Base-by-base conservation (phyloP, 1,140 invertebrate species). In the Chrysomallon squamiferum region DNA sequence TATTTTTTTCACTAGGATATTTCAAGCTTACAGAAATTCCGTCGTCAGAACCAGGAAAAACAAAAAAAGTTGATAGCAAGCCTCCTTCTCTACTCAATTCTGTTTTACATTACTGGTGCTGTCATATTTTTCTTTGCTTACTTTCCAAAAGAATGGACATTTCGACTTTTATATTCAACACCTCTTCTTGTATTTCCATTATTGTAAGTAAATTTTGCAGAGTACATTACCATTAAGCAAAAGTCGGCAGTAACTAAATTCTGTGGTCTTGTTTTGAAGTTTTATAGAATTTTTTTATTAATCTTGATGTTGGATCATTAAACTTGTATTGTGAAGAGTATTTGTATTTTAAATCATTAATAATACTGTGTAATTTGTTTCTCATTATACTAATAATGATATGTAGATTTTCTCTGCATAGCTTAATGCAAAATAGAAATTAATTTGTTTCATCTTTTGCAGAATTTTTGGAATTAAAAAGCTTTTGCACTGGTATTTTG, bases 401-500 rank as follows among this genome's bases (percentile, higher is more conserved):
- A n/a, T n/a, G n/a, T n/a, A n/a, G n/a, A n/a, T n/a, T n/a, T n/a
- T n/a, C n/a, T n/a, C n/a, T n/a, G n/a, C n/a, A n/a, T n/a, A n/a
- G n/a, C n/a, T n/a, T n/a, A n/a, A n/a, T n/a, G n/a, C n/a, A n/a
- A n/a, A n/a, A n/a, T n/a, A n/a, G n/a, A n/a, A n/a, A n/a, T n/a
- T n/a, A n/a, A n/a, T n/a, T n/a, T n/a, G n/a, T n/a, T 78, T 69
- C 74, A 72, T 77, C 77, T 79, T 73, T 88, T 89, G 66, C 84
- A 97, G 95, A 75, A 91, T 96, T 70, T 89, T 93, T 76, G 87
- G 92, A 61, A 86, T 93, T 33, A 93, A 93, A 75, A 90, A 90
- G 78, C 84, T 91, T 72, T 89, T 96, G 75, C 91, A 92, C 50
- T 95, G 93, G 91, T 96, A 95, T 83, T 98, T 93, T 85, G 90